Conservation (phyloP, 30 jellyfish, hydroid and myxozoan species). For the Aurelia coerulea region DNA sequence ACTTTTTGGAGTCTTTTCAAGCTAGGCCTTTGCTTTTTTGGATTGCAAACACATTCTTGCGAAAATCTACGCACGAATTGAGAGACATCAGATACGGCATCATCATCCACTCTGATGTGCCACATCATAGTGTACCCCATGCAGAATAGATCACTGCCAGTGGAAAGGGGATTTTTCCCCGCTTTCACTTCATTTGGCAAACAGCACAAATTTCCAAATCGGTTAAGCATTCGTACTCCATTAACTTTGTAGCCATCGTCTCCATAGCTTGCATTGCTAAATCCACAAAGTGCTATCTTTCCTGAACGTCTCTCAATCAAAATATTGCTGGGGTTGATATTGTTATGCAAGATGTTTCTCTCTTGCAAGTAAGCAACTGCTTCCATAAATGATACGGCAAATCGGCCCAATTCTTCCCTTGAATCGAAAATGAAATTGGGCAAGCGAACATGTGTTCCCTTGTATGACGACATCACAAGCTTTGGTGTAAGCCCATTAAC, state of each 20-base stretch:
- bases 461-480: not conserved
- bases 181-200: constrained; percentile 24
- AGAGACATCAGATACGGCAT: constrained; percentile 14
- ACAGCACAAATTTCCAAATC: constrained; percentile 16
- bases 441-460: not conserved
- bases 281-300: constrained; percentile 3
- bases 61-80: constrained; percentile 15
- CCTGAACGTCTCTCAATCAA: constrained; percentile 2
- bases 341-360: not conserved
- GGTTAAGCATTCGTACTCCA: constrained; percentile 10
- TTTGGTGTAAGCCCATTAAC: too few relatives aligned
- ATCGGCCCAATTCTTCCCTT: constrained; percentile 13
- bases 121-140: constrained; percentile 36
- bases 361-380: constrained; percentile 1
- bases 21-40: constrained; percentile 22
- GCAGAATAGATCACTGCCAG: constrained; percentile 14
- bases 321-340: not conserved
- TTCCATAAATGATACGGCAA: constrained; percentile 1
- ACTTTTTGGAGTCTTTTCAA: constrained; percentile 7
- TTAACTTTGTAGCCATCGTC: not conserved
- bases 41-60: constrained; percentile 3
- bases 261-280: too few relatives aligned
- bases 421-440: too few relatives aligned
- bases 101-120: constrained; percentile 19
- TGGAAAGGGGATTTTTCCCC: constrained; percentile 11